Conservation (phyloP, 2,113 vertebrate genomes). For the Heterocephalus glaber region DNA sequence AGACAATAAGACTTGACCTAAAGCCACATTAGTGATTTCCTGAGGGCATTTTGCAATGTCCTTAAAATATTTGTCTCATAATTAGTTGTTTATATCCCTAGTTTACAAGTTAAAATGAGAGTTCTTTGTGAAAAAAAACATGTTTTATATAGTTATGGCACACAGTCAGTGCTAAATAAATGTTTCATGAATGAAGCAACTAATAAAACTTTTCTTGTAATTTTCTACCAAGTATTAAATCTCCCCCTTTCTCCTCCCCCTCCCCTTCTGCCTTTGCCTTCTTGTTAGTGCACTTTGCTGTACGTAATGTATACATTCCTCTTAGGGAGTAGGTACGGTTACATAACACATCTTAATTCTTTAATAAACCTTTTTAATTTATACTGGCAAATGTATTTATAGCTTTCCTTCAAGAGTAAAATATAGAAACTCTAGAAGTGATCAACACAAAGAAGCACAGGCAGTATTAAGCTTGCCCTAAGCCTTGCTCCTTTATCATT, state of each 20-base stretch:
- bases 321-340: neutral
- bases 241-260: neutral
- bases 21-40: neutral
- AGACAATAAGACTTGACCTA: neutral
- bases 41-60: neutral
- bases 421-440: neutral
- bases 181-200: neutral
- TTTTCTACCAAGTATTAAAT: neutral
- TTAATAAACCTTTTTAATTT: neutral
- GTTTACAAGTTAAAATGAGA: neutral
- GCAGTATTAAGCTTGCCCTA: neutral
- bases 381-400: neutral
- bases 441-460: neutral
- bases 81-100: neutral
- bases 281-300: no score
- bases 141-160: neutral
- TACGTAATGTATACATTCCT: neutral
- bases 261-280: neutral
- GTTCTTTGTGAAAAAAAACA: neutral
- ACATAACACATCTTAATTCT: neutral
- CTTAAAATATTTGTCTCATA: neutral
- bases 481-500: neutral
- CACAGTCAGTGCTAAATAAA: neutral
- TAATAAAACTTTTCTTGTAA: neutral
- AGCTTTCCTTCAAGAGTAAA: neutral